Conservation (phyloP, 2,888 invertebrate species). For the Teinopalpus imperialis region DNA sequence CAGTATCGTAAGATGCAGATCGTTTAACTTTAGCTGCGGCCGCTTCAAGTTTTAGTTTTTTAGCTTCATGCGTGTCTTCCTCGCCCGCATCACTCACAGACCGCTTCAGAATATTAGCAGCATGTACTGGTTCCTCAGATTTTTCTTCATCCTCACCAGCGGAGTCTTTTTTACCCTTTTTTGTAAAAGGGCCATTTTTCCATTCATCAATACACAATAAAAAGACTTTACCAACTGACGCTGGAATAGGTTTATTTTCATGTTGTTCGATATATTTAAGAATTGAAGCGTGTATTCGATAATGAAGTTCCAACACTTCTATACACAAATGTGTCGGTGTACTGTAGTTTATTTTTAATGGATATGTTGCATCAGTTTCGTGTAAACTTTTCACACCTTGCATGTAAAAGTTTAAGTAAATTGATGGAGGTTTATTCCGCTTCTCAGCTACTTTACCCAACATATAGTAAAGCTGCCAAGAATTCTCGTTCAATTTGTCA, state of each 20-base stretch:
- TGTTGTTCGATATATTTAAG: constrained; percentile 91
- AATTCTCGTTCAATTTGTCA: constrained; percentile 88
- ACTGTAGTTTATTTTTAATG: constrained; percentile 92
- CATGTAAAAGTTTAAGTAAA: constrained; percentile 90
- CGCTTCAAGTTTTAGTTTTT: constrained; percentile 62
- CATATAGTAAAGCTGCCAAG: constrained; percentile 97
- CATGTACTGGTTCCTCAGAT: constrained; percentile 52
- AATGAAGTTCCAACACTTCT: constrained; percentile 93
- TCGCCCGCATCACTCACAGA: constrained; percentile 73
- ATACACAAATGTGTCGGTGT: constrained; percentile 91
- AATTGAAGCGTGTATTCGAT: constrained; percentile 93
- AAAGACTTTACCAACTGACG: constrained; percentile 82
- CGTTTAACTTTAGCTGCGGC: constrained; percentile 71
- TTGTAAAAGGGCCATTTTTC: constrained; percentile 66
- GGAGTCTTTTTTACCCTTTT: constrained; percentile 56
- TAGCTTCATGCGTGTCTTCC: constrained; percentile 65
- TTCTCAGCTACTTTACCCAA: constrained; percentile 97
- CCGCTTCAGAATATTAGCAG: constrained; percentile 73
- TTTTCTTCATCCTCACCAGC: constrained; percentile 50
- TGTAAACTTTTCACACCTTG: constrained; percentile 89
- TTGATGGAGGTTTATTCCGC: constrained; percentile 86
- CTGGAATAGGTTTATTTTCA: constrained; percentile 85
- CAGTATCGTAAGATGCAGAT: constrained; percentile 73
- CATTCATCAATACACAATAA: constrained; percentile 79
- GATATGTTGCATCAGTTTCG: constrained; percentile 91